A percentile compares a stretch with the other conserved stretches of the same genome.
Evolutionary conservation across 2,797 vertebrate species (phyloP).

Genomic region (Hippoglossus hippoglossus): DNA sequence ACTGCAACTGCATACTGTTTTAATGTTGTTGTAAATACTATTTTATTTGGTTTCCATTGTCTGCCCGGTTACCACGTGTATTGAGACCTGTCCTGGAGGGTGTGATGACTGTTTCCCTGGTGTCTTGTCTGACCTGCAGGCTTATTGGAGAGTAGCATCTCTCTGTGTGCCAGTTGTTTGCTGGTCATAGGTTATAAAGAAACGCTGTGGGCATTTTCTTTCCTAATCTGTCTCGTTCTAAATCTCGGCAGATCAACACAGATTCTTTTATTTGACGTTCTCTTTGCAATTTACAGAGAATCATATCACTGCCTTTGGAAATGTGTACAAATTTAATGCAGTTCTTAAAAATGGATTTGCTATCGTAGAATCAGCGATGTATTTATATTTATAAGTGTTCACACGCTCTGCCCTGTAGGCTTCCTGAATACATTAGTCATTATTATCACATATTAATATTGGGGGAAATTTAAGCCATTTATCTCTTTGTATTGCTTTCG

Average conservation of each 20-base stretch:
- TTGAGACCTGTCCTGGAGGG: too few relatives aligned
- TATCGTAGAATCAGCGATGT: slow-evolving; percentile 25
- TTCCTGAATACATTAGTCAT: slow-evolving; percentile 26
- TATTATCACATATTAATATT: slow-evolving; percentile 13
- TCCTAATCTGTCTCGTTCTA: slow-evolving; percentile 22
- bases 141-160: too few relatives aligned
- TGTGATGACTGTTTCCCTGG: too few relatives aligned
- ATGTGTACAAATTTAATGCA: slow-evolving; percentile 26
- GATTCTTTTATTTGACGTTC: slow-evolving; percentile 31
- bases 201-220: not conserved
- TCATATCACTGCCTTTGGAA: slow-evolving; percentile 8
- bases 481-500: not conserved
- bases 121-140: too few relatives aligned
- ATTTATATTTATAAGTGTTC: slow-evolving; percentile 16
- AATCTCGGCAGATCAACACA: not conserved
- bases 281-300: slow-evolving; percentile 11
- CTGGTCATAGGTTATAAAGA: slow-evolving; percentile 26
- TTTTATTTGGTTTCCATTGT: too few relatives aligned
- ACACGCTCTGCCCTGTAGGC: slow-evolving; percentile 6
- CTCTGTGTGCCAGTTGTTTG: not conserved
- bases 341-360: slow-evolving; percentile 29
- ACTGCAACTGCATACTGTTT: too few relatives aligned
- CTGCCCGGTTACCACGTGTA: too few relatives aligned
- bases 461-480: not conserved
- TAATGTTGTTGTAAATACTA: too few relatives aligned